Evolutionary conservation across 1,140 invertebrate genomes (phyloP).

Genomic region (Cylas formicarius): DNA sequence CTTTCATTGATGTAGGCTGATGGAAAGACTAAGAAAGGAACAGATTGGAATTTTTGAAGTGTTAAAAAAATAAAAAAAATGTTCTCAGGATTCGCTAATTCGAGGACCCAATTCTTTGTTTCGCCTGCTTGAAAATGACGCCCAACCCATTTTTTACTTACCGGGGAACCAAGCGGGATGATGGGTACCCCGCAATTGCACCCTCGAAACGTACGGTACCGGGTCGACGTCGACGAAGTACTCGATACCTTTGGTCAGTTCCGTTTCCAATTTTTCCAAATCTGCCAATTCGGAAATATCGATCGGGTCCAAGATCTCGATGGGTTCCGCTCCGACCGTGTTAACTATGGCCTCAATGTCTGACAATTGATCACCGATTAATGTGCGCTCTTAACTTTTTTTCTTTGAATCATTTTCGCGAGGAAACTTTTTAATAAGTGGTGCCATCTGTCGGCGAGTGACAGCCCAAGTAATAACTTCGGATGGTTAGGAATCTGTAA

Average conservation of each 20-base stretch:
- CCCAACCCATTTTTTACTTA: slow-evolving; percentile 19
- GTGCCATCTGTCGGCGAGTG: too few species aligned
- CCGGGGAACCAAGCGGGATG: slow-evolving; percentile 37
- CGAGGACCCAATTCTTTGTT: too few species aligned
- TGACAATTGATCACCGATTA: neutral
- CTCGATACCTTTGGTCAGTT: slow-evolving; percentile 30
- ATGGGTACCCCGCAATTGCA: slow-evolving; percentile 35
- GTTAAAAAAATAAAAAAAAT: too few species aligned
- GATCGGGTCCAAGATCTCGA: slow-evolving; percentile 14
- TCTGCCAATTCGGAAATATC: slow-evolving; percentile 23
- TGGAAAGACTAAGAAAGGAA: too few species aligned
- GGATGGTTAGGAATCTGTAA: too few species aligned
- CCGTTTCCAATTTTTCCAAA: slow-evolving; percentile 19
- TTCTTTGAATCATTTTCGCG: neutral
- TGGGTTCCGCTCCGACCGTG: slow-evolving; percentile 33
- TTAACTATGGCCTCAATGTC: slow-evolving; percentile 22
- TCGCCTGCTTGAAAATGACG: too few species aligned
- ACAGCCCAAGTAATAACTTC: too few species aligned
- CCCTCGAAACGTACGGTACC: slow-evolving; percentile 29
- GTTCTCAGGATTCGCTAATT: too few species aligned
- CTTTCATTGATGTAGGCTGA: too few species aligned
- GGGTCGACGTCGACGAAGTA: slow-evolving; percentile 31
- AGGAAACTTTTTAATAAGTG: too few species aligned
- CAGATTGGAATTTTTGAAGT: too few species aligned
- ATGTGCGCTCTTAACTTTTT: neutral